Percentiles rank a stretch among this genome's conserved stretches.
phyloP scores from a whole-genome alignment of 1,140 invertebrate species.

The Anastrepha obliqua region DNA sequence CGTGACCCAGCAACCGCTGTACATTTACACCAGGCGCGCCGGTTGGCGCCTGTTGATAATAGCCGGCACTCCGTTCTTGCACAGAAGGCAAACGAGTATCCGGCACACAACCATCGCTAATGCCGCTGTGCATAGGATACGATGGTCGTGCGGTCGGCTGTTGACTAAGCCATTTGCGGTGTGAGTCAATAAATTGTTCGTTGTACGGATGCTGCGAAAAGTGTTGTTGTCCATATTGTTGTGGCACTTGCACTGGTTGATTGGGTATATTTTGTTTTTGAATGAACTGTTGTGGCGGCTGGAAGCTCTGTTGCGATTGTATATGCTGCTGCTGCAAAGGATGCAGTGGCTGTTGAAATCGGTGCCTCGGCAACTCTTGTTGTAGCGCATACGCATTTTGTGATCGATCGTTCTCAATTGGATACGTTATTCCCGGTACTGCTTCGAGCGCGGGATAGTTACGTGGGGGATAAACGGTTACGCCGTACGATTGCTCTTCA shows the following conservation, averaged over 20 bases:
- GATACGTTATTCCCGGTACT: not conserved
- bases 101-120: not conserved
- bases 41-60: not conserved
- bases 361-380: conserved; percentile 19
- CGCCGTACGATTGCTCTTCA: not conserved
- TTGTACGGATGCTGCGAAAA: not conserved
- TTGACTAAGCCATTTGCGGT: not conserved
- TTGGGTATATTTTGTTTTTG: conserved; percentile 1
- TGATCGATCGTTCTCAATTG: not conserved
- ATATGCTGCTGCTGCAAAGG: conserved; percentile 44
- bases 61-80: not conserved
- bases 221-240: conserved; percentile 54
- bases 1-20: conserved; percentile 18
- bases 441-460: conserved; percentile 2
- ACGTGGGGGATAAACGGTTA: conserved; percentile 22
- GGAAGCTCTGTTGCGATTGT: not conserved
- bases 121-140: not conserved
- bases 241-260: conserved; percentile 45
- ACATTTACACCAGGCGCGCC: not conserved
- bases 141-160: not conserved
- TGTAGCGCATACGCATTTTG: not conserved
- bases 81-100: not conserved
- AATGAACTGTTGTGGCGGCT: conserved; percentile 20
- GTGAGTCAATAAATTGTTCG: not conserved
- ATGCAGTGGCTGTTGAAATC: conserved; percentile 52